These are phyloP conservation scores for Montipora sp. DNA, from an alignment of 64 coral and sea anemone genomes.

Conservation along the genomic window DNA sequence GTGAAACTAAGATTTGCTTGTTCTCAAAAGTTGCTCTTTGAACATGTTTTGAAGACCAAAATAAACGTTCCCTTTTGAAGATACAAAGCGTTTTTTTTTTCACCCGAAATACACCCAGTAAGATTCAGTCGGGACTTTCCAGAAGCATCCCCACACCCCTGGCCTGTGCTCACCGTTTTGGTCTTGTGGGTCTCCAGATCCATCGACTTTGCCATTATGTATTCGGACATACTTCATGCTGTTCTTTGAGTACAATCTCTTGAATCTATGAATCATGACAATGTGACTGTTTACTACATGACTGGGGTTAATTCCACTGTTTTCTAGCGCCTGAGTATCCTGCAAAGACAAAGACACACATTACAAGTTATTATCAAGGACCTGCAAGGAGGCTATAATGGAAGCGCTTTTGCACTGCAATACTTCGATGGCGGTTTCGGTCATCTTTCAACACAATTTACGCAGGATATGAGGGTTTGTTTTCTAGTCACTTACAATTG, in stretches of 20 bases:
- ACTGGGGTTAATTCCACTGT: conserved; percentile 46
- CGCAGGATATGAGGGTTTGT: conserved; percentile 5
- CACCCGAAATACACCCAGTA: no score
- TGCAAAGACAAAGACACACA: background rate
- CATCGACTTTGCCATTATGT: background rate
- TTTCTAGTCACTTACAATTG: conserved; percentile 1
- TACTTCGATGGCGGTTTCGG: background rate
- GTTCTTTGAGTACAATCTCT: conserved; percentile 43
- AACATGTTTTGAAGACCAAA: no score
- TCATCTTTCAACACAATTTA: background rate
- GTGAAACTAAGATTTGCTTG: no score
- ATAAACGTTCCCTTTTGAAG: no score
- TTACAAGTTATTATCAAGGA: background rate
- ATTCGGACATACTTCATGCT: conserved; percentile 15
- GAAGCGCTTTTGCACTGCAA: background rate
- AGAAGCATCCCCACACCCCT: no score
- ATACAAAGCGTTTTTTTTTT: no score
- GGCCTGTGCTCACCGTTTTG: background rate
- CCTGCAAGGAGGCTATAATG: background rate
- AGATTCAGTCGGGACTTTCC: no score
- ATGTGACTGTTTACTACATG: conserved; percentile 1
- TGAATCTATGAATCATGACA: background rate
- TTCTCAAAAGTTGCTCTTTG: no score
- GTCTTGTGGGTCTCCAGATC: conserved; percentile 8
- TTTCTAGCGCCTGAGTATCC: conserved; percentile 24